Base-by-base conservation (phyloP, 1,140 invertebrate genomes). In the Aradophagus sp. region DNA sequence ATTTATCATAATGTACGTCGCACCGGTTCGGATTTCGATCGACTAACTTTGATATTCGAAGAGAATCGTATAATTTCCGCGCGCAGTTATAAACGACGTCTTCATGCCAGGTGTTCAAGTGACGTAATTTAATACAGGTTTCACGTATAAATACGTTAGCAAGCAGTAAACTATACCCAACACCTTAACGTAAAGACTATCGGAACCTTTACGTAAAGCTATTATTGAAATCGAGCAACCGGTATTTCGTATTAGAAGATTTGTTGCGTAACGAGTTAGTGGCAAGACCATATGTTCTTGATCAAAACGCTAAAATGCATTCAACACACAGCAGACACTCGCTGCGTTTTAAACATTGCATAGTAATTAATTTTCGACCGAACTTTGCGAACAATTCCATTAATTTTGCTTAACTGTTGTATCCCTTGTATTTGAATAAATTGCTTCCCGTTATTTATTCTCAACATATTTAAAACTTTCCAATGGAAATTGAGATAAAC, bases 191-290 rank as follows among this genome's bases (percentile, higher is more conserved):
- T n/a, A n/a, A n/a, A n/a, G 45, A 52, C 55, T 65, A 50, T 17
- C 47, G 52, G 58, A 73, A 72, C 59, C 67, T 74, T 72, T 68
- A 67, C 68, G 71, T 23, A 56, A 62, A 48, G 58, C 65, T 56
- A 65, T 74, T 74, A 67, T 65, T 42, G 74, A 61, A 72, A 72
- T 74, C 62, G 61, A 76, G 68, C 74, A 63, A 73, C 58, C 66
- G 50, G 58, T 61, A 74, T 61, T 71, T 45, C 26, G 32, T 50
- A 52, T 42, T 42, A 50, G 35, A 50, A 50, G 48, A 71, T 71
- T 58, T 47, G 65, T 62, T 56, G 17, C 45, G 56, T 76, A 76
- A 76, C 73, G 72, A 76, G 62, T 68, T 76, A 55, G 63, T 47
- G 67, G 63, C 68, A 42, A 14, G 26, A 55, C 44, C 62, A 62